Evolutionary conservation across 2,797 vertebrate species (phyloP).

Genomic region (Peromyscus eremicus): DNA sequence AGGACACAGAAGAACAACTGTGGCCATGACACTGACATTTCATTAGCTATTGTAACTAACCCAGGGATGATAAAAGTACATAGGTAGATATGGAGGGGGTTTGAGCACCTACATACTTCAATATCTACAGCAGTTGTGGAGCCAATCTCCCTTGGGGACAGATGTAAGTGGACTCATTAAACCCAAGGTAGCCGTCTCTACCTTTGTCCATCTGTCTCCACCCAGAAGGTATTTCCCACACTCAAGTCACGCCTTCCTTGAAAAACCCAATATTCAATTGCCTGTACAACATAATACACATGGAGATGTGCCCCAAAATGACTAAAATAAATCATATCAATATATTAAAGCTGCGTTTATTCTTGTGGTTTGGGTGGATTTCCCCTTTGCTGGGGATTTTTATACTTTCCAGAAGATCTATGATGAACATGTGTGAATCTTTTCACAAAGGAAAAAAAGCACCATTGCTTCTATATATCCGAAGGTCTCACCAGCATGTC

Average conservation of each 20-base stretch:
- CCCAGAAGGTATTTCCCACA: not conserved
- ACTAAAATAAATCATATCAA: not conserved
- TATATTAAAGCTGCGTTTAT: not conserved
- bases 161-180: too few relatives aligned
- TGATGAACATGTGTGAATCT: not conserved
- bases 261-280: not conserved
- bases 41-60: too few relatives aligned
- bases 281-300: not conserved
- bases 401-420: conserved; percentile 12
- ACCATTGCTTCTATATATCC: not conserved
- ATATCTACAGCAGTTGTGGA: not conserved
- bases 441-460: not conserved
- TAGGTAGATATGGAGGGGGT: fast-evolving
- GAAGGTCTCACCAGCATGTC: not conserved
- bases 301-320: not conserved
- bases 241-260: not conserved
- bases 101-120: not conserved
- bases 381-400: not conserved
- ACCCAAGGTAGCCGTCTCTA: not conserved
- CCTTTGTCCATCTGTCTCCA: not conserved
- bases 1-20: not conserved
- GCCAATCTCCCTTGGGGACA: too few relatives aligned
- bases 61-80: not conserved
- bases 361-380: not conserved
- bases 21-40: not conserved